Evolutionary conservation across 2,797 vertebrate species (phyloP), one percentile per base, ranked within the genome.

Genomic region (Poeciliopsis paucimaculata): DNA sequence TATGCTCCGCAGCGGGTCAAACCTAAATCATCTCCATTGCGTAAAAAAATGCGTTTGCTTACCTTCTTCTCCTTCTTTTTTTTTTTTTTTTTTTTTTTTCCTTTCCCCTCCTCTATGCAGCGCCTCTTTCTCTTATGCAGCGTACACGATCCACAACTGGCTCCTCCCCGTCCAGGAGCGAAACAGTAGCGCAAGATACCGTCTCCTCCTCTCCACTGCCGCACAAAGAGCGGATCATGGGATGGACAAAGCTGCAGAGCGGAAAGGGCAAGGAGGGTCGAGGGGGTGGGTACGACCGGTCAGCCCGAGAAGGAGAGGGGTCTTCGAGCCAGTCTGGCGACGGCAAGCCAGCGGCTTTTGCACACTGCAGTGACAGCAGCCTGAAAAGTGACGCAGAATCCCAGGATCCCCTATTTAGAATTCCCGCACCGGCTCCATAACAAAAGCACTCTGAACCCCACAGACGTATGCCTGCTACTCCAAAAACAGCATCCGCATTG

Each of bases 91-190:
- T 23, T 2, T 20, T 20, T 46, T 4, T 11, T 11, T 11, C 43
- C 43, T 10, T 1, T 12, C 43, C 15, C 15, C 45, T 15, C 46
- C 93, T 89, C 23, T 82, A 89, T 51, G 76, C 91, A 82, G 90
- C 80, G 92, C 84, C 90, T 91, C 23, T 36, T 41, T 93, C 78
- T 94, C 93, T 82, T 13, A 89, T 85, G 92, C 93, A 92, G 91
- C 90, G 91, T 88, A 43, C 31, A 88, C 89, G 88, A 89, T 90
- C 88, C 88, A 91, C 90, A 86, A 89, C 87, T 93, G 91, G 92
- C 95, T 95, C 96, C 96, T 92, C 95, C 96, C 41, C 93, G 93
- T 89, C n/a, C 75, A 92, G 92, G 90, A 88, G 85, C 90, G 79
- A 93, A 34, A 90, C 92, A 86, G 79, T 60, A 79, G 81, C 85